Conservation (phyloP, 2,888 invertebrate species). For the Pherbina coryleti region DNA sequence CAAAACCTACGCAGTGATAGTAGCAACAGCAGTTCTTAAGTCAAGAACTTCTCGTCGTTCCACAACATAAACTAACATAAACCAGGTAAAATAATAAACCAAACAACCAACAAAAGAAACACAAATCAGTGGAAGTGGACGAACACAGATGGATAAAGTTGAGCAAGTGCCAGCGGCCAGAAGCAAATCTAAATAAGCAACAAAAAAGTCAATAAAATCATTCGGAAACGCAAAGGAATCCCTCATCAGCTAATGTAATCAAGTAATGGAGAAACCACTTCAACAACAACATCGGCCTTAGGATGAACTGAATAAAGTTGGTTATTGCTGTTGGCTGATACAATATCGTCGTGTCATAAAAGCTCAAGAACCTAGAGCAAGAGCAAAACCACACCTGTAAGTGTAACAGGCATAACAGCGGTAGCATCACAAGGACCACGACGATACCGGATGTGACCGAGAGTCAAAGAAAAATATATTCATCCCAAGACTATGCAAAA, state of each 20-base stretch:
- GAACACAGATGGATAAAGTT: not conserved
- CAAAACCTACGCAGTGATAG: not conserved
- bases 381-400: no score
- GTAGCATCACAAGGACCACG: no score
- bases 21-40: not conserved
- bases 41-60: not conserved
- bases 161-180: not conserved
- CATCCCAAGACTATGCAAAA: no score
- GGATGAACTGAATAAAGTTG: not conserved
- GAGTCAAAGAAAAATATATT: no score
- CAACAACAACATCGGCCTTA: not conserved
- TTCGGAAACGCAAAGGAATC: slow-evolving; percentile 15
- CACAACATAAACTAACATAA: not conserved
- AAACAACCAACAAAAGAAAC: not conserved
- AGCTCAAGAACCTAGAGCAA: no score
- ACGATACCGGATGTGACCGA: no score
- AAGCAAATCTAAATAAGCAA: slow-evolving; percentile 2
- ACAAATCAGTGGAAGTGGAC: slow-evolving; percentile 21
- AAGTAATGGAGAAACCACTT: slow-evolving; percentile 21
- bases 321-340: no score
- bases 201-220: slow-evolving; percentile 28
- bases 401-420: no score
- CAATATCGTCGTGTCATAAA: no score
- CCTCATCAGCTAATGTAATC: slow-evolving; percentile 30
- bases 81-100: not conserved